A percentile compares a stretch with the other conserved stretches of the same genome.
Conservation (phyloP, 2,113 vertebrate genomes). For the Ursus arctos region DNA sequence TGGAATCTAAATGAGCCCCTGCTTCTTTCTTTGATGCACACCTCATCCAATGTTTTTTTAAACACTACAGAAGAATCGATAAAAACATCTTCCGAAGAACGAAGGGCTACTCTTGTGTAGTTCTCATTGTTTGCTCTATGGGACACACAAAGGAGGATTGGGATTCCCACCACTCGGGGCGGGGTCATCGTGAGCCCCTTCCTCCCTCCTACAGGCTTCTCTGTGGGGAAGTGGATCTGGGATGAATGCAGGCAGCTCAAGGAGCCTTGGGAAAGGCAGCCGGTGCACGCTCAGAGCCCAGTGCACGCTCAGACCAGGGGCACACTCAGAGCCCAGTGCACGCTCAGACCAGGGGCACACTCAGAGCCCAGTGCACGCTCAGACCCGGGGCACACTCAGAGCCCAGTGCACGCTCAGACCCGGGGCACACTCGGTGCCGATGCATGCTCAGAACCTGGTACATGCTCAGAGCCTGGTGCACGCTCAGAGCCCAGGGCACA, state of each 20-base stretch:
- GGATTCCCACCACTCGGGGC: constrained; percentile 51
- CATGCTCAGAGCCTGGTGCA: no score
- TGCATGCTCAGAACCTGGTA: no score
- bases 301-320: no score
- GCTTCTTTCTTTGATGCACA: constrained; percentile 67
- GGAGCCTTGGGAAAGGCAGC: constrained; percentile 43
- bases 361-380: constrained; percentile 62
- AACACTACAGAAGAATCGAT: constrained; percentile 59
- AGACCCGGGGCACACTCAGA: background rate
- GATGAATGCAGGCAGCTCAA: constrained; percentile 68
- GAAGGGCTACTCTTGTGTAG: constrained; percentile 48
- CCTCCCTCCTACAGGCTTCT: constrained; percentile 52
- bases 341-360: no score
- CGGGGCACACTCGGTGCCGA: no score
- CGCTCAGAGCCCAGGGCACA: no score
- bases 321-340: no score
- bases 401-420: no score
- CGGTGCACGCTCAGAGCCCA: constrained; percentile 33
- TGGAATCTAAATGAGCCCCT: constrained; percentile 82
- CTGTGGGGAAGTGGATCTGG: constrained; percentile 73
- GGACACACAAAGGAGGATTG: background rate
- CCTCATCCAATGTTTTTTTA: constrained; percentile 75
- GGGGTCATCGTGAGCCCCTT: constrained; percentile 68
- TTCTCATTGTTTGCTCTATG: constrained; percentile 56
- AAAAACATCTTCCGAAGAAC: background rate